These are phyloP conservation scores for Trichopoda pennipes DNA, from an alignment of 2,888 invertebrate species.

Conservation along the genomic window DNA sequence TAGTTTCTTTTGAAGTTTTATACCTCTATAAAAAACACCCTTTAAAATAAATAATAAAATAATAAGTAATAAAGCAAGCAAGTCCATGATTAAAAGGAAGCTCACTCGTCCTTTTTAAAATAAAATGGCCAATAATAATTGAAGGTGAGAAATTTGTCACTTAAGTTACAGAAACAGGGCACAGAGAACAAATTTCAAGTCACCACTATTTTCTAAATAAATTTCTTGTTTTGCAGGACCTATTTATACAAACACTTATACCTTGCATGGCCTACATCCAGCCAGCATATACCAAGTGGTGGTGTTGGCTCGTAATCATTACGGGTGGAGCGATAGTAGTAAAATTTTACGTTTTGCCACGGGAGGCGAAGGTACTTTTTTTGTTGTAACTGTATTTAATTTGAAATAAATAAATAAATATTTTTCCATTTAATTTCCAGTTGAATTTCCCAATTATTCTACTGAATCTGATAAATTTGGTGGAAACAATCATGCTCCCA, in stretches of 20 bases:
- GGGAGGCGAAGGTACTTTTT: slow-evolving; percentile 84
- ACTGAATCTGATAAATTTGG: slow-evolving; percentile 77
- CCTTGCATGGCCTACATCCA: slow-evolving; percentile 87
- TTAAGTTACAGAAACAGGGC: not conserved
- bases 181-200: not conserved
- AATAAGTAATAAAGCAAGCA: no score
- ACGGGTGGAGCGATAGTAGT: slow-evolving; percentile 92
- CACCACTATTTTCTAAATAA: not conserved
- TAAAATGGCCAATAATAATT: no score
- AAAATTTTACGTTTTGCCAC: slow-evolving; percentile 89
- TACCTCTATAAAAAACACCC: no score
- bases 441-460: slow-evolving; percentile 80
- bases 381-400: not conserved
- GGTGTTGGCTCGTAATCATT: slow-evolving; percentile 90
- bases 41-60: no score
- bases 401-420: not conserved
- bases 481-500: slow-evolving; percentile 8
- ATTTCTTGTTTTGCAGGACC: slow-evolving; percentile 82
- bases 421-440: slow-evolving; percentile 68
- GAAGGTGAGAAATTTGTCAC: no score
- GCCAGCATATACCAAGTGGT: slow-evolving; percentile 89
- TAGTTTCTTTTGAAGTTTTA: no score
- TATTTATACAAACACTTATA: slow-evolving; percentile 89
- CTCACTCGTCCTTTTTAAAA: no score
- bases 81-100: no score